Base-by-base conservation (phyloP, 2,113 vertebrate species). In the Pollimyrus isidori region DNA sequence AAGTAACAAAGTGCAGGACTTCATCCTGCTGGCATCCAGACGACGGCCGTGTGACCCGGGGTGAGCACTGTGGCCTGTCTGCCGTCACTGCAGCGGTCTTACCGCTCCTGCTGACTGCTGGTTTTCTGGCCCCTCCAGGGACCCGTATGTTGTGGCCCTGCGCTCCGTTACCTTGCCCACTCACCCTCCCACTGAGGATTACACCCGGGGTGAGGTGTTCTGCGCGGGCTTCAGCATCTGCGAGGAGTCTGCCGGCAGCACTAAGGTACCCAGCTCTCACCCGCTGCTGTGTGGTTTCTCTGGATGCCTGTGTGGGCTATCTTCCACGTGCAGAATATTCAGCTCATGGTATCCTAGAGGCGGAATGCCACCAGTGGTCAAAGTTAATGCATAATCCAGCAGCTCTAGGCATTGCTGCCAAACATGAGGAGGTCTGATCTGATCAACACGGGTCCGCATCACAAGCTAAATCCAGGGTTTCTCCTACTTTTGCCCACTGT, bases 181-280 rank as follows among this genome's bases (percentile, higher is more conserved):
- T 0, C 95, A 97, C 89, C 95, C 93, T 0, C 94, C 97, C 90
- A 95, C 90, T 0, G 90, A 93, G 0, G 87, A 94, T 30, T 97
- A 95, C 92, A 96, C 94, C 0, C 96, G 98, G 0, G 96, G 96
- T 15, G 98, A 99, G 93, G 97, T 97, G 0, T 92, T 98, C 19
- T 99, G 98, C 92, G 98, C 98, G 0, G 98, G 98, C 35, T 99
- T 99, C 95, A 97, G 97, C 85, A 95, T 99, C 91, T 96, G 95
- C 96, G 95, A 96, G 0, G 96, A 97, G 91, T 96, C 95, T 17
- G 95, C 94, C 53, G 92, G 95, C 35, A 87, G 88, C 87, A 97
- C 97, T 91, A 98, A 98, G 97, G 98, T 99, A 89, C 82, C 26
- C 11, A 26, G 62, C 62, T 30, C 62, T 30, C 62, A 4, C 10